Percentiles rank a stretch among this genome's conserved stretches.
Conservation (phyloP, 2,888 invertebrate genomes). For the Apamea sordens region DNA sequence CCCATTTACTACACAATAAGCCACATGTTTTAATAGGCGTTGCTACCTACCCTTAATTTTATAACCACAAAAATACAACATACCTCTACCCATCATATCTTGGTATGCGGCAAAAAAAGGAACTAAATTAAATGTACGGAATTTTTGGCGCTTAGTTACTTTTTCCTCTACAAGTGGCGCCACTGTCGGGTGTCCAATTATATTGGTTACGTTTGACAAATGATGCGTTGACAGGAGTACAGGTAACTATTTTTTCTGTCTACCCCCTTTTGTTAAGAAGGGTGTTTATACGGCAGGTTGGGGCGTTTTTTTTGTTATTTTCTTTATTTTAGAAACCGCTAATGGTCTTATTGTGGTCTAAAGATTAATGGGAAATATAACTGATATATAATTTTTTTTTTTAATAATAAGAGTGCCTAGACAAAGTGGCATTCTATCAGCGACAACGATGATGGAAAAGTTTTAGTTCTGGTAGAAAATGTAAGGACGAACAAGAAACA, state of each 20-base stretch:
- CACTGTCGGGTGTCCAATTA: conserved; percentile 28
- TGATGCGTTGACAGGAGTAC: conserved; percentile 78
- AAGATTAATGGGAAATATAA: too few species aligned
- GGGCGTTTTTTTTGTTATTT: conserved; percentile 30
- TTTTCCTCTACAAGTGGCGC: conserved; percentile 29
- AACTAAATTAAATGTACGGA: conserved; percentile 17
- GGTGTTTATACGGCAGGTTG: conserved; percentile 50
- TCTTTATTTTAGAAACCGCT: conserved; percentile 56
- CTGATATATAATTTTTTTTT: too few species aligned
- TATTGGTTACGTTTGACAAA: conserved; percentile 74
- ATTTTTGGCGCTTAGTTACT: not conserved
- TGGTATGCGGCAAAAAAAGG: conserved; percentile 26
- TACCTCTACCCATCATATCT: not conserved
- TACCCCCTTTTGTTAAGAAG: conserved; percentile 29
- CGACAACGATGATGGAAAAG: too few species aligned
- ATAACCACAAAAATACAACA: conserved; percentile 22
- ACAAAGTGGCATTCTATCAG: too few species aligned
- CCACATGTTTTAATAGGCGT: conserved; percentile 33
- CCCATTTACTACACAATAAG: conserved; percentile 8
- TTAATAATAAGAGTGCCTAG: too few species aligned
- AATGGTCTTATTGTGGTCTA: conserved; percentile 38
- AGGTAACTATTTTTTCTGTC: conserved; percentile 71
- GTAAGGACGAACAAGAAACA: too few species aligned
- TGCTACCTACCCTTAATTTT: not conserved
- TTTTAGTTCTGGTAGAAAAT: too few species aligned